Conservation (phyloP, 2,797 vertebrate species). For the Peromyscus eremicus region DNA sequence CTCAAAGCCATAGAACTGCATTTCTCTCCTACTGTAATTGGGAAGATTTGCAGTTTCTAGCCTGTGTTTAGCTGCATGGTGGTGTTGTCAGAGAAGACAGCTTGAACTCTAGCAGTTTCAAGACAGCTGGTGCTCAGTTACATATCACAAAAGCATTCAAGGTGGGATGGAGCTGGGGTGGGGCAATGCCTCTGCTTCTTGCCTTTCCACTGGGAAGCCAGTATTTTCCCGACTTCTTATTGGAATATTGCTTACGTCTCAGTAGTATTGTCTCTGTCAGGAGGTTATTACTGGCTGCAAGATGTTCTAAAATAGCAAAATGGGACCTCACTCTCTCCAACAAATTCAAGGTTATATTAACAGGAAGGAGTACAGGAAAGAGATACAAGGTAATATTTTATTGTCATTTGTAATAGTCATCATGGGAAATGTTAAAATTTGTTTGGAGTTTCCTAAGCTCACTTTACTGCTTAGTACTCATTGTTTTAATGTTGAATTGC, state of each 20-base stretch:
- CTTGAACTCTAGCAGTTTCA: background rate
- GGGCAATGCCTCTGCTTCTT: background rate
- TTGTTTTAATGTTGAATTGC: conserved; percentile 77
- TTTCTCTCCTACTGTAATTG: background rate
- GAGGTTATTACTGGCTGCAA: background rate
- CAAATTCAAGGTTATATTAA: conserved; percentile 55
- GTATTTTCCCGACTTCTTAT: background rate
- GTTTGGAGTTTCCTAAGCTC: background rate
- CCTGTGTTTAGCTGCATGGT: background rate
- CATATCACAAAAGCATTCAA: background rate
- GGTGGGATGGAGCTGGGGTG: background rate
- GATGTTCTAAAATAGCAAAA: background rate
- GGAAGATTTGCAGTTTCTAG: background rate
- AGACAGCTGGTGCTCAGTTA: background rate
- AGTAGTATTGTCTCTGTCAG: background rate
- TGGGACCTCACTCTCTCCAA: background rate
- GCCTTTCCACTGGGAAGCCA: background rate
- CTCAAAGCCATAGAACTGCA: background rate
- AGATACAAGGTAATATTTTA: conserved; percentile 32
- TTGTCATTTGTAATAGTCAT: conserved; percentile 7
- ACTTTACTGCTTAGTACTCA: conserved; percentile 71
- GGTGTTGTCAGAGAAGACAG: background rate
- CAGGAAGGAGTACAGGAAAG: background rate
- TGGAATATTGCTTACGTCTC: background rate
- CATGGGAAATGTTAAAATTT: conserved; percentile 59